These are phyloP conservation scores for Myotis planiceps DNA, from an alignment of 2,797 vertebrate genomes.

Conservation along the genomic window DNA sequence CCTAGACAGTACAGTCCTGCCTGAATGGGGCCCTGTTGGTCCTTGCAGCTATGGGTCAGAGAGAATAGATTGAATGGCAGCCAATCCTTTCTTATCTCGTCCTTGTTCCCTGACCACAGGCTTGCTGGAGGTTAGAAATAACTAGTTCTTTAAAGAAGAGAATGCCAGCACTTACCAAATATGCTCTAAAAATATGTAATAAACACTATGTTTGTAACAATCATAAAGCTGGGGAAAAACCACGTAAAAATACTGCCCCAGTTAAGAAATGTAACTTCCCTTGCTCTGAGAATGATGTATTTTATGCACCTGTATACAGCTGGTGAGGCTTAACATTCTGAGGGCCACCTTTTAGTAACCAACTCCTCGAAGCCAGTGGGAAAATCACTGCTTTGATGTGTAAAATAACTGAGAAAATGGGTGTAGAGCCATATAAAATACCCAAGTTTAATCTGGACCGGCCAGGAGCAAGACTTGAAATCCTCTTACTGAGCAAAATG, in stretches of 20 bases:
- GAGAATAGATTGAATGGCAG: neutral
- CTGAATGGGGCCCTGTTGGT: neutral
- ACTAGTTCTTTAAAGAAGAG: constrained; percentile 26
- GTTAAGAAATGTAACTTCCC: neutral
- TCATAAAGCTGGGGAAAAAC: neutral
- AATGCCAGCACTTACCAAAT: neutral
- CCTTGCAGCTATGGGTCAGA: neutral
- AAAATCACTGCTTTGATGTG: constrained; percentile 50
- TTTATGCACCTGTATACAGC: neutral
- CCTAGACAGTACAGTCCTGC: neutral
- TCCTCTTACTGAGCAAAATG: constrained; percentile 74
- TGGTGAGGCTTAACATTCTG: neutral
- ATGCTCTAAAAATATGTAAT: neutral
- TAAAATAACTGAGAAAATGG: constrained; percentile 45
- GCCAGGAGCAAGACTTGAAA: constrained; percentile 63
- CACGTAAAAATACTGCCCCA: neutral
- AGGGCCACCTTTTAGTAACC: constrained; percentile 5
- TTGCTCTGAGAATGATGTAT: neutral
- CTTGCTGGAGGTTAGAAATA: neutral
- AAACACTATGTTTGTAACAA: neutral
- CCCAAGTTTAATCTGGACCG: constrained; percentile 52
- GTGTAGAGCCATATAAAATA: constrained; percentile 28
- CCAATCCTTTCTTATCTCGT: neutral
- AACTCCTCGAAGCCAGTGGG: neutral
- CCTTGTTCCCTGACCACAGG: neutral